Percentiles rank a stretch among this genome's conserved stretches.
phyloP scores from a whole-genome alignment of 2,888 invertebrate species.

The Sabatieria punctata region DNA sequence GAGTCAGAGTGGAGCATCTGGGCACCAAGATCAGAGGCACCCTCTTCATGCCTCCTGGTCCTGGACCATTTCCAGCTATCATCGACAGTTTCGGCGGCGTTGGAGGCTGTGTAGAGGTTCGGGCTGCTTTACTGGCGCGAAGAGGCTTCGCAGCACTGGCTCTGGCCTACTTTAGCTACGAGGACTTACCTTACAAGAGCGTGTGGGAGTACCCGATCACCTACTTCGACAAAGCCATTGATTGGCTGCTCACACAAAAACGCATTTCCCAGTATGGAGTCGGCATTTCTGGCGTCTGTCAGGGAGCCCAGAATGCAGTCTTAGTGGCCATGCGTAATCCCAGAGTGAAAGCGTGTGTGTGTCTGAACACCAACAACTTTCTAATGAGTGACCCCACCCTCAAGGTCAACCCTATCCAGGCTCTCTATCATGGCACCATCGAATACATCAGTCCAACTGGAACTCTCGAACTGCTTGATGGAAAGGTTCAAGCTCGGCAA shows the following conservation, averaged over 20 bases:
- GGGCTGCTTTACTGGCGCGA: constrained; percentile 27
- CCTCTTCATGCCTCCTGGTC: background rate
- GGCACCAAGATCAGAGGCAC: background rate
- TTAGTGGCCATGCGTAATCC: background rate
- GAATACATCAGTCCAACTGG: too few relatives aligned
- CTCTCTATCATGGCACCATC: background rate
- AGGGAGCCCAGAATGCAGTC: background rate
- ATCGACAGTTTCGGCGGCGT: constrained; percentile 28
- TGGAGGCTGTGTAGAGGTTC: constrained; percentile 24
- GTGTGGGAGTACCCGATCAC: background rate
- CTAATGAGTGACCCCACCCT: background rate
- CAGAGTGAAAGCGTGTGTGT: background rate
- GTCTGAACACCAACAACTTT: background rate
- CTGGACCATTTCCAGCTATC: background rate
- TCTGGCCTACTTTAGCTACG: constrained; percentile 18
- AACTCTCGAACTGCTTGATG: too few relatives aligned
- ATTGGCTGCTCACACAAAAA: background rate
- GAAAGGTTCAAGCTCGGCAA: too few relatives aligned
- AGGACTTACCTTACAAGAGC: background rate
- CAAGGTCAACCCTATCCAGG: background rate
- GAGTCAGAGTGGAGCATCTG: background rate
- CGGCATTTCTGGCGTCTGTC: background rate
- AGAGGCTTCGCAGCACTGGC: constrained; percentile 22
- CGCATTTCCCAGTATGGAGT: background rate
- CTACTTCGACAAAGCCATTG: background rate